Percentiles rank a stretch among this genome's conserved stretches.
phyloP scores from a whole-genome alignment of 2,888 invertebrate genomes.

The Allophyes oxyacanthae region DNA sequence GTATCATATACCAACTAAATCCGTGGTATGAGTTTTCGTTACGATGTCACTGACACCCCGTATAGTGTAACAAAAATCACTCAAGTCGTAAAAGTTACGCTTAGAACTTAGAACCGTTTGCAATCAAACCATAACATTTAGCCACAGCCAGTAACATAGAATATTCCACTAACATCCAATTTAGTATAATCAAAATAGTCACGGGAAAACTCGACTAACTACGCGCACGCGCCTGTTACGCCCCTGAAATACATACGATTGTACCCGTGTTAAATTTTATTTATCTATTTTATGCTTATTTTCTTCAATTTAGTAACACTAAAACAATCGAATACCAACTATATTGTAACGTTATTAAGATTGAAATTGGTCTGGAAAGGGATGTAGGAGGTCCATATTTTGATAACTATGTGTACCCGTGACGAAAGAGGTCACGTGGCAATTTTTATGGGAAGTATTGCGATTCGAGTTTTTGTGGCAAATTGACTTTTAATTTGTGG shows the following conservation, averaged over 20 bases:
- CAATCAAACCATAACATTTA: conserved; percentile 14
- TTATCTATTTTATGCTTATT: conserved; percentile 81
- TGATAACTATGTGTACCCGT: conserved; percentile 63
- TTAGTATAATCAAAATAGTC: conserved; percentile 71
- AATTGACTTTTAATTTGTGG: conserved; percentile 62
- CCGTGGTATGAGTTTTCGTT: too few species aligned
- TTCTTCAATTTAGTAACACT: conserved; percentile 19
- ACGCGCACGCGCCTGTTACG: conserved; percentile 79
- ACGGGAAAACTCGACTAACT: conserved; percentile 81
- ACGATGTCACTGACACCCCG: too few species aligned
- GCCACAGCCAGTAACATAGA: conserved; percentile 22
- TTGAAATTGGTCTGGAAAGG: conserved; percentile 10
- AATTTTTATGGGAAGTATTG: conserved; percentile 81
- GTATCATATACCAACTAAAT: too few species aligned
- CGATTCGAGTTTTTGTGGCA: conserved; percentile 58
- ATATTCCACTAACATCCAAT: conserved; percentile 47
- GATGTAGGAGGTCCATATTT: conserved; percentile 32
- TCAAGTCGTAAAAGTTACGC: too few species aligned
- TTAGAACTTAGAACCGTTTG: too few species aligned
- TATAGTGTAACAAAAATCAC: too few species aligned
- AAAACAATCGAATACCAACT: not conserved
- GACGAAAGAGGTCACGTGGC: conserved; percentile 82
- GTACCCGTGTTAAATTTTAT: conserved; percentile 76
- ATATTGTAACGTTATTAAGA: fast-evolving
- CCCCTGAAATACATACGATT: conserved; percentile 80